A percentile compares a stretch with the other conserved stretches of the same genome.
Evolutionary conservation across 2,888 invertebrate species (phyloP).

Genomic region (Pristionchus japonicus): DNA sequence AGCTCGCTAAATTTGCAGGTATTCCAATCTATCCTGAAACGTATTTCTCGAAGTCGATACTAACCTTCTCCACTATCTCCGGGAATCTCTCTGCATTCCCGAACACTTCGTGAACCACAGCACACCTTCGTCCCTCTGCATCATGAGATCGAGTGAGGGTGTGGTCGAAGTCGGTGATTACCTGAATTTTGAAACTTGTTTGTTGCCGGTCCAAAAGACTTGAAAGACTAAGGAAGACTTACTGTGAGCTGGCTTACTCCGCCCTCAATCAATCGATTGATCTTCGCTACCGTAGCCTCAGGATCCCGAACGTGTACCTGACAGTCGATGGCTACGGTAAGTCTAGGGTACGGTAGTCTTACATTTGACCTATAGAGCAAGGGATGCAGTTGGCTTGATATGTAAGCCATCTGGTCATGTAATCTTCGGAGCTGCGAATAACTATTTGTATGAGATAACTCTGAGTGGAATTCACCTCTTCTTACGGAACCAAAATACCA

Average conservation of each 20-base stretch:
- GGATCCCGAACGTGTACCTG: conserved; percentile 11
- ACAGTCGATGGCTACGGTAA: not conserved
- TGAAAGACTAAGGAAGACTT: no score
- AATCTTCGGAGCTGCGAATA: not conserved
- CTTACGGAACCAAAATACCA: not conserved
- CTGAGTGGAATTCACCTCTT: not conserved
- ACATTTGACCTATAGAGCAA: not conserved
- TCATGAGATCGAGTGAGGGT: not conserved
- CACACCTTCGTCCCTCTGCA: not conserved
- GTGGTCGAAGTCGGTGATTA: conserved; percentile 30
- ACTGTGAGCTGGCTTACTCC: not conserved
- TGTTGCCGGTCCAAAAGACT: no score
- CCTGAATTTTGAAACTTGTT: not conserved
- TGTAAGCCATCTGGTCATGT: not conserved
- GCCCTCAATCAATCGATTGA: not conserved
- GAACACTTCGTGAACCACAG: conserved; percentile 14
- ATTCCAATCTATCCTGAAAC: no score
- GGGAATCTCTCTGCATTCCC: not conserved
- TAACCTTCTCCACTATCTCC: not conserved
- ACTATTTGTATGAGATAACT: not conserved
- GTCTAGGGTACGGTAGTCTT: not conserved
- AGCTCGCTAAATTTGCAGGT: no score
- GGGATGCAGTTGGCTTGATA: not conserved
- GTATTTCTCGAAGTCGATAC: no score
- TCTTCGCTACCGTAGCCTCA: not conserved